These are phyloP conservation scores for Pterocles orientalis DNA, from an alignment of 2,113 vertebrate species.

Conservation along the genomic window DNA sequence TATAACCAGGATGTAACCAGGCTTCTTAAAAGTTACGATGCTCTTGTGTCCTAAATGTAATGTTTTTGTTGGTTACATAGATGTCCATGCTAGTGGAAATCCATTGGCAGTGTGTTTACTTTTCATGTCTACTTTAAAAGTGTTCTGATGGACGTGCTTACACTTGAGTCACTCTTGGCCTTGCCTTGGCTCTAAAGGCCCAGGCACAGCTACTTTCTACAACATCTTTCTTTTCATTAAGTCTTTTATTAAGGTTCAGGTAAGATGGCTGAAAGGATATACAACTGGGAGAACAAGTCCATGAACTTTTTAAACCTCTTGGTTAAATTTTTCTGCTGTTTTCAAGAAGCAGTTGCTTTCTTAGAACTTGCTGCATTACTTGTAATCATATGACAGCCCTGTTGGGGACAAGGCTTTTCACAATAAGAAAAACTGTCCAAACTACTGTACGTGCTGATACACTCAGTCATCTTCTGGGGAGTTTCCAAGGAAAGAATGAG, in stretches of 20 bases:
- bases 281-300: not conserved
- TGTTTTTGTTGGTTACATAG: not conserved
- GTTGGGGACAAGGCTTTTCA: not conserved
- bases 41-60: not conserved
- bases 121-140: not conserved
- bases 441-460: not conserved
- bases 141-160: not conserved
- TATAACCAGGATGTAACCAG: not conserved
- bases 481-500: not conserved
- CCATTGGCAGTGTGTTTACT: not conserved
- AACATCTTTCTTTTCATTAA: not conserved
- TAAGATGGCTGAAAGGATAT: not conserved
- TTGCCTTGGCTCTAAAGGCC: not conserved
- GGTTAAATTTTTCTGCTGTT: not conserved
- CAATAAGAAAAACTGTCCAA: not conserved
- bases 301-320: not conserved
- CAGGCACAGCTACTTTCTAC: not conserved
- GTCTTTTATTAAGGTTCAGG: not conserved
- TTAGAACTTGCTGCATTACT: not conserved
- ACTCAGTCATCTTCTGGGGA: not conserved
- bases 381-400: not conserved
- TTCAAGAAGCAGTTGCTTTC: not conserved
- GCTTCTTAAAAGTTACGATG: not conserved
- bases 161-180: not conserved
- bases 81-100: not conserved